A percentile compares a stretch with the other conserved stretches of the same genome.
These are phyloP conservation scores for Callimorpha dominula DNA, from an alignment of 2,888 invertebrate species.

Conservation along the genomic window DNA sequence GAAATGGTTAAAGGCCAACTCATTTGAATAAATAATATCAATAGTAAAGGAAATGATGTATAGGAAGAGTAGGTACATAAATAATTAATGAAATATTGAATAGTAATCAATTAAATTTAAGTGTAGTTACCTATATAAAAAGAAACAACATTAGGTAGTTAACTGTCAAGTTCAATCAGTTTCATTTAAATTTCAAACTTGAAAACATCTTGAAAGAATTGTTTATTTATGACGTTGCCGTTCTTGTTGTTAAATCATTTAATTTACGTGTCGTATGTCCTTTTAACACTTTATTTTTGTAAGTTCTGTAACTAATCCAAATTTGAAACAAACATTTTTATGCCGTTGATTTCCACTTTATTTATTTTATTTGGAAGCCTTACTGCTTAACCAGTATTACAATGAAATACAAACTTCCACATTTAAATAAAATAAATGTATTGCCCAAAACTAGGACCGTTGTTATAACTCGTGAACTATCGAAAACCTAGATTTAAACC, in stretches of 20 bases:
- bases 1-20: slow-evolving; percentile 4
- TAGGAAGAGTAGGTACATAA: background rate
- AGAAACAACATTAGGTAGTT: background rate
- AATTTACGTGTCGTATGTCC: too few relatives aligned
- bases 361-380: too few relatives aligned
- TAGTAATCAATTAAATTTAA: background rate
- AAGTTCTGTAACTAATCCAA: background rate
- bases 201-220: too few relatives aligned
- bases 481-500: background rate
- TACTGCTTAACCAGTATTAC: too few relatives aligned
- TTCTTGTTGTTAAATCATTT: too few relatives aligned
- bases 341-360: background rate
- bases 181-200: too few relatives aligned
- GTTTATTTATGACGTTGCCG: background rate
- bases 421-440: too few relatives aligned
- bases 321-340: background rate
- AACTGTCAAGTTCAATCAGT: background rate
- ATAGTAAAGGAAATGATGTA: background rate
- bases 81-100: slow-evolving; percentile 1
- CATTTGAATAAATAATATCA: slow-evolving; percentile 9
- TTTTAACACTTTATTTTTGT: too few relatives aligned
- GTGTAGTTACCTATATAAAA: background rate
- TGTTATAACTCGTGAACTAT: too few relatives aligned
- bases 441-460: too few relatives aligned
- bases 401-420: too few relatives aligned